Conservation (phyloP, 2,888 invertebrate genomes). For the Acanthosepion esculentum region DNA sequence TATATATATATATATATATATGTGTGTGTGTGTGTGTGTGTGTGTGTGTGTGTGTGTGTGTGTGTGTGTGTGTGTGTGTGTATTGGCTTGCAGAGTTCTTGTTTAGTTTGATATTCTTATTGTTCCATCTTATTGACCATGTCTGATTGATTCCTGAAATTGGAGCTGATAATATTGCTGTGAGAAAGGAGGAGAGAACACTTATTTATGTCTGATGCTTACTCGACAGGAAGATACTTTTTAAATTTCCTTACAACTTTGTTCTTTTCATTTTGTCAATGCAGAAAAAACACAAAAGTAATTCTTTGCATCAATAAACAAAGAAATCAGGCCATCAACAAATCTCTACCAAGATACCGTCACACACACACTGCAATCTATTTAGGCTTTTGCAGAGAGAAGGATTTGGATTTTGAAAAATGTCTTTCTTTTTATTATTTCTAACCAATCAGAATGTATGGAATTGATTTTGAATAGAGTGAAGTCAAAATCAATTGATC, state of each 20-base stretch:
- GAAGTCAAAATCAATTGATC: background rate
- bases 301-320: conserved; percentile 33
- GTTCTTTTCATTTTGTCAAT: too few relatives aligned
- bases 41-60: background rate
- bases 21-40: background rate
- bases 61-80: background rate
- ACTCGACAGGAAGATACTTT: background rate
- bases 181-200: background rate
- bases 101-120: background rate
- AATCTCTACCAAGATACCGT: background rate
- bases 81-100: background rate
- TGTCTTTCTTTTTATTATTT: background rate
- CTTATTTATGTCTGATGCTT: background rate
- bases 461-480: background rate
- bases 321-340: background rate
- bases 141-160: conserved; percentile 3
- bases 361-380: background rate
- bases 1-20: too few relatives aligned
- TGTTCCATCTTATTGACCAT: background rate
- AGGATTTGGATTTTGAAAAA: too few relatives aligned
- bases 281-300: background rate
- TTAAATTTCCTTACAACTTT: background rate
- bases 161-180: conserved; percentile 11
- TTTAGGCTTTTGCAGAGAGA: background rate
- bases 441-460: background rate